These are phyloP conservation scores for Prolemur simus DNA, from an alignment of 2,113 vertebrate species.

Conservation along the genomic window DNA sequence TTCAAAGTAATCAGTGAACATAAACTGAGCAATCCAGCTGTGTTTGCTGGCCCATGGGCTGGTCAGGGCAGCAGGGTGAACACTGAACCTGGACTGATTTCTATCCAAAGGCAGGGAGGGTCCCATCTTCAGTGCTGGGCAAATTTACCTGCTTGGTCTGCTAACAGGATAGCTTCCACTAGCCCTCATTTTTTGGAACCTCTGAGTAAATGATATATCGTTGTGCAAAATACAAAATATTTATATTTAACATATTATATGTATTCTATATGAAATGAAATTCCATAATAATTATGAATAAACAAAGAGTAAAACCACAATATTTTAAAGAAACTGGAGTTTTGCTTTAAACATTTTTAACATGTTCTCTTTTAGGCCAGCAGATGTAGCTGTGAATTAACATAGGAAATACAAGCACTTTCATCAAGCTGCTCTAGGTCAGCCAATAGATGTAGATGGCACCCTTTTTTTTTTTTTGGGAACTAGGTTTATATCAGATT, in stretches of 20 bases:
- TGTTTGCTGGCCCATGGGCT: neutral
- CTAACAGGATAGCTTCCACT: neutral
- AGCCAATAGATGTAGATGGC: conserved; percentile 67
- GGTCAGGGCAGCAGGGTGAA: neutral
- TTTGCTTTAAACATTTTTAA: neutral
- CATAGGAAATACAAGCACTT: neutral
- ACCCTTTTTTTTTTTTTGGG: neutral
- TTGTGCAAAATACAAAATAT: neutral
- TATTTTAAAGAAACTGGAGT: neutral
- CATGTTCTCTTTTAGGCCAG: neutral
- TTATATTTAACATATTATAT: neutral
- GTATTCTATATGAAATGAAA: conserved; percentile 11
- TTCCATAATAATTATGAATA: neutral
- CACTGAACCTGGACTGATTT: neutral
- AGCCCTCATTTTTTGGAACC: neutral
- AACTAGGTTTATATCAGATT: neutral
- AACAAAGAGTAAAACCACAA: neutral
- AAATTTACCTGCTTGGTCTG: neutral
- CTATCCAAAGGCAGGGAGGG: neutral
- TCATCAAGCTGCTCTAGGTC: neutral
- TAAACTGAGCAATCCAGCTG: neutral
- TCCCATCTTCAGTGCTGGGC: neutral
- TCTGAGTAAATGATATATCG: neutral
- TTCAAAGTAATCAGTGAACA: neutral
- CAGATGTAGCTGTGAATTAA: conserved; percentile 73